Evolutionary conservation across 1,140 invertebrate genomes (phyloP), one percentile per base, ranked within the genome.

Genomic region (Andrena cerasifolii): DNA sequence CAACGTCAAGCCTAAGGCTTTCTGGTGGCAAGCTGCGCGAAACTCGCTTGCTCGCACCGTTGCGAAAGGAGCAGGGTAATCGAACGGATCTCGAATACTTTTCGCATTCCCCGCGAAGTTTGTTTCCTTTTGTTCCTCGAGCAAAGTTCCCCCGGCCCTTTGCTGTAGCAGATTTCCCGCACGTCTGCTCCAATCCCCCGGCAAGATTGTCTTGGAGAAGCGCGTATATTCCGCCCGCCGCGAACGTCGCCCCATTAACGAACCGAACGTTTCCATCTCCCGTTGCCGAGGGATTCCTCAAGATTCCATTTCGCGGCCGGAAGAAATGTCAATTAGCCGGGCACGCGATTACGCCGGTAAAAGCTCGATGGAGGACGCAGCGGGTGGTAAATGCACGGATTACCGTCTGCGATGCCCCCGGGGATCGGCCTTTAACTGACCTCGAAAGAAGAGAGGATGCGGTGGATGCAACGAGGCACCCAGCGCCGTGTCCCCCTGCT

Each of bases 381-480:
- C 58, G 59, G 66, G 53, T 59, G 53, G 80, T 26, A 65, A 79
- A 83, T 68, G 66, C 65, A 6, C 16, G 79, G 70, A 78, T 81
- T 83, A 74, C 67, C 58, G 67, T 63, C 65, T 51, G 28, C 45
- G 54, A 63, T 40, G 43, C 49, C 67, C 33, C 65, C 12, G n/a
- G 45, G 47, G 66, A 45, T 45, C 43, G 77, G 62, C 58, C 68
- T 58, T 78, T 65, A 54, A 49, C 77, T 28, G 71, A 77, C 56
- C 81, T 28, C 61, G 81, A 83, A 80, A 84, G 82, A 74, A 68
- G 62, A 59, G 45, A 51, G 24, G 68, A 81, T 31, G 45, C 49
- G 73, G 61, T 47, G 45, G n/a, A 61, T 62, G 54, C 67, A 67
- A 45, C 75, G 59, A 71, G 47, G 65, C 65, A 61, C 66, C n/a